Percentiles rank a stretch among this genome's conserved stretches.
Evolutionary conservation across 1,140 invertebrate genomes (phyloP).

Genomic region (Neodiprion fabricii): DNA sequence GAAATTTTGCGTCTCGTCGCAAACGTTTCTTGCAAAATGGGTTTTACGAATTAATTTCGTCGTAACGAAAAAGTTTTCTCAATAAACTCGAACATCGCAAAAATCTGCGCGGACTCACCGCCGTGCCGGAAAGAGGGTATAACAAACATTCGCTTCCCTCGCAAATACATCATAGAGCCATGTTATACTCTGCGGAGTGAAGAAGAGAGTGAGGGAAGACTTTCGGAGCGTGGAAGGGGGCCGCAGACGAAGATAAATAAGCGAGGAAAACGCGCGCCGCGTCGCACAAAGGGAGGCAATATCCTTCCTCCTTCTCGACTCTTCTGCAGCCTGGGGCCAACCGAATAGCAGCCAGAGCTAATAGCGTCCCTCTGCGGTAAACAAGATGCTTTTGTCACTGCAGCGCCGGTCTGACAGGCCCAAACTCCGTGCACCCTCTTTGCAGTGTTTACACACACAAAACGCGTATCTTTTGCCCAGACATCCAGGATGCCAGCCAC

Average conservation of each 20-base stretch:
- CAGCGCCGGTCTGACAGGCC: slow-evolving; percentile 33
- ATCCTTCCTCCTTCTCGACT: slow-evolving; percentile 40
- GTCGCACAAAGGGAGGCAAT: slow-evolving; percentile 48
- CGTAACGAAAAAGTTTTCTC: too few species aligned
- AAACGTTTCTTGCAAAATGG: too few species aligned
- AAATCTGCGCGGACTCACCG: too few species aligned
- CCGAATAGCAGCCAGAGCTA: slow-evolving; percentile 34
- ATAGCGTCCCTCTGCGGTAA: slow-evolving; percentile 47
- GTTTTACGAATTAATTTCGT: too few species aligned
- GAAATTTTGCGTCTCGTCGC: too few species aligned
- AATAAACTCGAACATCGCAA: too few species aligned
- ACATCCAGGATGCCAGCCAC: too few species aligned
- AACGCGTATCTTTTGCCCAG: too few species aligned
- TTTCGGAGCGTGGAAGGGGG: slow-evolving; percentile 19
- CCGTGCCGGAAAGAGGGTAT: too few species aligned
- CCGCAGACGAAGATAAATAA: slow-evolving; percentile 53
- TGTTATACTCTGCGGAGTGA: neutral
- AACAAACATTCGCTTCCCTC: too few species aligned
- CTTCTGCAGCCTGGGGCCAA: neutral
- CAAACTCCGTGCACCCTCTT: slow-evolving; percentile 11
- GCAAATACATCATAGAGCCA: too few species aligned
- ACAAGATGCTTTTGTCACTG: slow-evolving; percentile 44
- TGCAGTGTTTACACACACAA: neutral
- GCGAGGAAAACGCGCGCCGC: slow-evolving; percentile 45
- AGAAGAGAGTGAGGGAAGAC: slow-evolving; percentile 20